Evolutionary conservation across 2,888 invertebrate species (phyloP).

Genomic region (Pterobdella sp.): DNA sequence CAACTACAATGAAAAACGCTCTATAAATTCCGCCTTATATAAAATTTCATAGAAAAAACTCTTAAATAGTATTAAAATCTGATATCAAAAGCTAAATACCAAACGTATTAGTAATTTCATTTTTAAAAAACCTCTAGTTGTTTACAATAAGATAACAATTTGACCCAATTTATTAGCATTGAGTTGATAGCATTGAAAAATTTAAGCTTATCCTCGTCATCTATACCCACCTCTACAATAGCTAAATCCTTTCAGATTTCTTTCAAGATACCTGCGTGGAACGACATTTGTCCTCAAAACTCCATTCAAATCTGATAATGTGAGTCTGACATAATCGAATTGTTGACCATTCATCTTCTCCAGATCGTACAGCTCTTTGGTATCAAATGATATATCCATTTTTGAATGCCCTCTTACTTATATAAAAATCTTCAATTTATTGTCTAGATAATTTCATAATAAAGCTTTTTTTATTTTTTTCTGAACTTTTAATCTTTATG

Average conservation of each 20-base stretch:
- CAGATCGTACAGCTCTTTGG: slow-evolving; percentile 11
- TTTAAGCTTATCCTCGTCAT: background rate
- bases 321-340: slow-evolving; percentile 34
- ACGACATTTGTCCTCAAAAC: slow-evolving; percentile 26
- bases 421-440: background rate
- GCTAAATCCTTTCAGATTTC: slow-evolving; percentile 24
- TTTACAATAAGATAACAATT: too few relatives aligned
- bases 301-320: slow-evolving; percentile 31
- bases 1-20: too few relatives aligned
- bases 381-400: slow-evolving; percentile 9
- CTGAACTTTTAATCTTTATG: background rate
- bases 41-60: too few relatives aligned
- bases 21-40: too few relatives aligned
- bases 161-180: background rate
- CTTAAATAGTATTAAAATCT: too few relatives aligned
- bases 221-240: slow-evolving; percentile 21
- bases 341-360: background rate
- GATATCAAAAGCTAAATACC: too few relatives aligned
- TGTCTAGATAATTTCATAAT: background rate
- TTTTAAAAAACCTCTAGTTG: too few relatives aligned
- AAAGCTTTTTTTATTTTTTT: background rate
- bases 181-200: background rate
- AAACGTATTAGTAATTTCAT: too few relatives aligned
- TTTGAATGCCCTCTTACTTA: background rate
- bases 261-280: slow-evolving; percentile 24